Base-by-base conservation (phyloP, 1,140 invertebrate genomes). In the Tetranychus urticae region DNA sequence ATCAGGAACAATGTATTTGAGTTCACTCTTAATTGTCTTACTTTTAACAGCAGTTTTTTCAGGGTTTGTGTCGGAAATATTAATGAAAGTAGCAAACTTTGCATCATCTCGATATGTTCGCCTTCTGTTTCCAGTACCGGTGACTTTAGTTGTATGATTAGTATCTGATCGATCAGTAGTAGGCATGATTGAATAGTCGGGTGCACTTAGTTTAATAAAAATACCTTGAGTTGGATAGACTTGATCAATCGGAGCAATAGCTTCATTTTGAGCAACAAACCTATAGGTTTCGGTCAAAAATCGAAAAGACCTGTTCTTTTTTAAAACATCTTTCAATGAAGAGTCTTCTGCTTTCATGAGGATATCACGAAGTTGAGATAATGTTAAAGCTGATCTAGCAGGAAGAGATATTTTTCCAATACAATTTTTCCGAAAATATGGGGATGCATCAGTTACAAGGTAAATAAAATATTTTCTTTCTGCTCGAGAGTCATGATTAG, bases 221-320 rank as follows among this genome's bases (percentile, higher is more conserved):
- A 65, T 59, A n/a, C 64, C 61, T 45, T 63, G 64, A 23, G 61
- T 55, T 54, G 61, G 64, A 47, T 65, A 65, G 12, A 65, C 55
- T 59, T 65, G 36, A 54, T 63, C 59, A 13, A 65, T 61, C 6
- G 58, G 50, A 13, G 64, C 58, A 46, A 57, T 54, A 0, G 52
- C 36, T 61, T 65, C 64, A 12, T 62, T 50, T 50, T 42, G 34
- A 37, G 63, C 34, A 5, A 65, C 61, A 45, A 63, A 59, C 31
- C 52, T 52, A 61, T 63, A 65, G 1, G 61, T 60, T 61, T 65
- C 64, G 4, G 61, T 61, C 14, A 65, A 42, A 45, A 63, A 65
- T 34, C 55, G 12, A 35, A 63, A 65, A 31, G 36, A 14, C 33
- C 58, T 31, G 47, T 57, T 37, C 4, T 46, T 46, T 31, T 37